Conservation (phyloP, 2,797 vertebrate genomes). For the Uromys caudimaculatus region DNA sequence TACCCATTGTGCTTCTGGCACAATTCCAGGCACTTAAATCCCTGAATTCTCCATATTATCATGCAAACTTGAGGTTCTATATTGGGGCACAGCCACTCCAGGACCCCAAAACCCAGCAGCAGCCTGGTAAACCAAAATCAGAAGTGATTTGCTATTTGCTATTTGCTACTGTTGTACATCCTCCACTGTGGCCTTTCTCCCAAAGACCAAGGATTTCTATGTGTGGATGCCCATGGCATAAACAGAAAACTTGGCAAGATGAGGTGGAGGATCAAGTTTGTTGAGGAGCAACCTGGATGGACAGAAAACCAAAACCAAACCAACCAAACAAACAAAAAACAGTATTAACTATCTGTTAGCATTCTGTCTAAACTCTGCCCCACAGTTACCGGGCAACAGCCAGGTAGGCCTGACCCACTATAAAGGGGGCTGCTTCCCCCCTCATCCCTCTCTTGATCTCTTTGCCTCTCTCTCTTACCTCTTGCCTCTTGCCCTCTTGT, state of each 20-base stretch:
- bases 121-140: neutral
- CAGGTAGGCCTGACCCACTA: no score
- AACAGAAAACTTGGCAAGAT: neutral
- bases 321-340: neutral
- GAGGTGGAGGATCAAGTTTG: neutral
- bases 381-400: no score
- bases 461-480: no score
- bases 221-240: neutral
- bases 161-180: neutral
- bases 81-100: neutral
- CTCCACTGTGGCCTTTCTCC: neutral
- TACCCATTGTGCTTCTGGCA: no score
- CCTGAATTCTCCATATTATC: neutral
- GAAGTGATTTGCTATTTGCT: neutral
- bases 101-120: neutral
- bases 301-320: neutral
- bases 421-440: no score
- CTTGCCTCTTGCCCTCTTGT: no score
- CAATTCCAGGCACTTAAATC: neutral
- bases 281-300: neutral
- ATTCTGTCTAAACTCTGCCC: no score
- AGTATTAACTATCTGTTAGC: no score
- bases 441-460: no score
- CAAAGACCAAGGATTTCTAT: neutral
- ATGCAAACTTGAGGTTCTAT: neutral